phyloP scores from a whole-genome alignment of 2,797 vertebrate species.

The Helarctos malayanus region DNA sequence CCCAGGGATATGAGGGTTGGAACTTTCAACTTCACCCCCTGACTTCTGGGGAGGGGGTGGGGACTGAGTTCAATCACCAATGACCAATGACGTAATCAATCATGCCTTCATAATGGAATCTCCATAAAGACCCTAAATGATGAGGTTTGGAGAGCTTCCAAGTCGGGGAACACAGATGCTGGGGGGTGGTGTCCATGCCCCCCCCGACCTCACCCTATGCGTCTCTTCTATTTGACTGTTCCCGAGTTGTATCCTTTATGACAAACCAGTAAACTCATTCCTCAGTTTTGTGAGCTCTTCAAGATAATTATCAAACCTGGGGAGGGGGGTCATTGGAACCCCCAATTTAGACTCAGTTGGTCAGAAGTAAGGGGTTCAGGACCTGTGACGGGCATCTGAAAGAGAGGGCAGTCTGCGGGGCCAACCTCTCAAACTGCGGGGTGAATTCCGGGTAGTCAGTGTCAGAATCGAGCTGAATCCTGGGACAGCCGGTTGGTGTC shows the following conservation, averaged over 20 bases:
- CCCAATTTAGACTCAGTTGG: not conserved
- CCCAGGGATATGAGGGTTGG: not conserved
- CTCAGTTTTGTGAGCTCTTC: not conserved
- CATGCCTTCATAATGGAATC: not conserved
- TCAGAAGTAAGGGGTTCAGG: not conserved
- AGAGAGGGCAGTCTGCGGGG: no score
- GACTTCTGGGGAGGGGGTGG: not conserved
- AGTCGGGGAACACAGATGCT: not conserved
- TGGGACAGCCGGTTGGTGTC: not conserved
- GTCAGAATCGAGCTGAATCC: fast-evolving
- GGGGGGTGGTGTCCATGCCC: fast-evolving
- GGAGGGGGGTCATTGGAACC: not conserved
- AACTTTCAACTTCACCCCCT: not conserved
- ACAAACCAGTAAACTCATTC: not conserved
- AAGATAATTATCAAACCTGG: not conserved
- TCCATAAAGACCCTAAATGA: not conserved
- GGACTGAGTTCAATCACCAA: not conserved
- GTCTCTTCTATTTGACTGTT: not conserved
- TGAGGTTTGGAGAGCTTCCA: not conserved
- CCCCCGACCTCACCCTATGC: fast-evolving
- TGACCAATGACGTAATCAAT: not conserved
- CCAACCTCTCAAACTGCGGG: not conserved
- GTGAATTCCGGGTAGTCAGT: not conserved
- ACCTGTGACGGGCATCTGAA: not conserved
- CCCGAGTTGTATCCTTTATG: not conserved